phyloP scores from a whole-genome alignment of 2,113 vertebrate species.

The Aldabrachelys gigantea region DNA sequence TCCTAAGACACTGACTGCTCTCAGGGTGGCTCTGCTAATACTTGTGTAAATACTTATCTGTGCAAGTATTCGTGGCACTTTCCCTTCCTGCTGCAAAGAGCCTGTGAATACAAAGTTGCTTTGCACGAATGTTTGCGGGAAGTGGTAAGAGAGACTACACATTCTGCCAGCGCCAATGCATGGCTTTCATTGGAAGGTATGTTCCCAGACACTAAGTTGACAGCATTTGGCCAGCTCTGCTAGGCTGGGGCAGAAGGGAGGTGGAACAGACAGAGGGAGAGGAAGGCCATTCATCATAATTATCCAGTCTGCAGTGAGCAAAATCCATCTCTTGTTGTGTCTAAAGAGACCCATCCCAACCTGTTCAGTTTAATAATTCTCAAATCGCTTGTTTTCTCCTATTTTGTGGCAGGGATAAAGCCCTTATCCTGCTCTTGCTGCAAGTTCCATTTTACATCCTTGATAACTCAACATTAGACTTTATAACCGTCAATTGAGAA shows the following conservation, averaged over 20 bases:
- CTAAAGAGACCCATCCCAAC: slow-evolving; percentile 42
- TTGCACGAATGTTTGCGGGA: slow-evolving; percentile 46
- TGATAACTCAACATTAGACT: slow-evolving; percentile 16
- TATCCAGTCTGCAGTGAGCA: slow-evolving; percentile 27
- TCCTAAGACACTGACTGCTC: neutral
- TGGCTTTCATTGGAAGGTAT: neutral
- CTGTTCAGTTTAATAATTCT: slow-evolving; percentile 42
- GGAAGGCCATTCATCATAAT: slow-evolving; percentile 33
- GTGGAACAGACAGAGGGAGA: neutral
- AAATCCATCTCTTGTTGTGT: neutral
- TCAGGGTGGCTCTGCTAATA: neutral
- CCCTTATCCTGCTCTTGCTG: neutral
- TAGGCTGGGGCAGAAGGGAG: neutral
- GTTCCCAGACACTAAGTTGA: neutral
- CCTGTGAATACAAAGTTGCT: slow-evolving; percentile 32
- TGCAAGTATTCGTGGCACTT: rapidly evolving
- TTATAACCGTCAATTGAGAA: slow-evolving; percentile 24
- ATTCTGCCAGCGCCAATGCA: neutral
- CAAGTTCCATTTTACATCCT: slow-evolving; percentile 31
- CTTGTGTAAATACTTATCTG: neutral
- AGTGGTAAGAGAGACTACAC: neutral
- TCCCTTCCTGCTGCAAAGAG: neutral
- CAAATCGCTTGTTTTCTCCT: slow-evolving; percentile 25
- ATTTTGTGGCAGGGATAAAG: neutral
- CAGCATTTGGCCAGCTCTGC: slow-evolving; percentile 34